Conservation (phyloP, 23 tunicate genomes). For the Trididemnum miniatum region DNA sequence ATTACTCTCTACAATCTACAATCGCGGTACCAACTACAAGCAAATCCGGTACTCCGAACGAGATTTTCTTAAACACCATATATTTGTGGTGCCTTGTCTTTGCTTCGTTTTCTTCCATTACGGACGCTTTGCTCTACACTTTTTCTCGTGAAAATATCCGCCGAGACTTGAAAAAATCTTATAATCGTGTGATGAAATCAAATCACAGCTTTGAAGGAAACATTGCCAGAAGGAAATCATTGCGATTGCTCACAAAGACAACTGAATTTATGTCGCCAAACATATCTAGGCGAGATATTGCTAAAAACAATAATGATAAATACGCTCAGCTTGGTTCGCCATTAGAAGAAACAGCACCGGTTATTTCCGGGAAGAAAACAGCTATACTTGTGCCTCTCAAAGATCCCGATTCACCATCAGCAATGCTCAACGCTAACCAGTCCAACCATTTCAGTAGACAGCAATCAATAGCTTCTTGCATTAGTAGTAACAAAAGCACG, state of each 20-base stretch:
- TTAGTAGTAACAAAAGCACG: neutral
- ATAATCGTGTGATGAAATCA: neutral
- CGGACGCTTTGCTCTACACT: neutral
- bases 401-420: neutral
- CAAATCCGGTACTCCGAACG: neutral
- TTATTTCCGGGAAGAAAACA: neutral
- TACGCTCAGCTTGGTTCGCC: neutral
- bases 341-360: neutral
- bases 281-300: neutral
- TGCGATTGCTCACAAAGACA: neutral
- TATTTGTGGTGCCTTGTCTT: neutral
- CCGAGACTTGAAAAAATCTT: neutral
- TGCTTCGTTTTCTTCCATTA: neutral
- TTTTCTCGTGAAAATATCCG: neutral
- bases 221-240: neutral
- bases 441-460: neutral
- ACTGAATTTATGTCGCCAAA: neutral
- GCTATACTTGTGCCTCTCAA: neutral
- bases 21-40: too few species aligned
- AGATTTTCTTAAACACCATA: neutral
- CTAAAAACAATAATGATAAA: neutral
- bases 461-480: neutral
- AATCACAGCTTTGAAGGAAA: neutral
- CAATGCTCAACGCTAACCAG: neutral
- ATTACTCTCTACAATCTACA: neutral